phyloP scores from a whole-genome alignment of 1,140 invertebrate genomes.

The Ganaspis sp. region DNA sequence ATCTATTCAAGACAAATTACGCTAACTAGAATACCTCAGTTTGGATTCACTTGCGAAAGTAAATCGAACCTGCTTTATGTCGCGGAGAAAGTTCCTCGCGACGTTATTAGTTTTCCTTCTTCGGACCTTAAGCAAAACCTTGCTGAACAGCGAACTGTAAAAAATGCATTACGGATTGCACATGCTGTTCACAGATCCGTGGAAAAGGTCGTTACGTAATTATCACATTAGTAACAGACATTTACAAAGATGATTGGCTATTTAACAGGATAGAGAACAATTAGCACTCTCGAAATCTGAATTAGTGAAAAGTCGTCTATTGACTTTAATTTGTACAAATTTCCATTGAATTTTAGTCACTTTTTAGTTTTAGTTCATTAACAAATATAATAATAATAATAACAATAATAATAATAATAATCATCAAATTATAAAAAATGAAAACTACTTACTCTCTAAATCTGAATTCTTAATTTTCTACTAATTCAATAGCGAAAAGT shows the following conservation, averaged over 20 bases:
- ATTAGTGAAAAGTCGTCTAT: too few relatives aligned
- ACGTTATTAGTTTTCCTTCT: conserved; percentile 2
- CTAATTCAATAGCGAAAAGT: too few relatives aligned
- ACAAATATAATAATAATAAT: too few relatives aligned
- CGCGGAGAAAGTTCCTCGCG: not conserved
- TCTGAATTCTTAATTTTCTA: too few relatives aligned
- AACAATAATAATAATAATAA: too few relatives aligned
- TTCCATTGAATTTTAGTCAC: too few relatives aligned
- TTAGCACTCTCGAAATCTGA: too few relatives aligned
- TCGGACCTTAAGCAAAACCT: conserved; percentile 9
- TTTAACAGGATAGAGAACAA: not conserved
- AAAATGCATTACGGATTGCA: conserved; percentile 11
- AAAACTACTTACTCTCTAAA: too few relatives aligned
- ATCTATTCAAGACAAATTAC: not conserved
- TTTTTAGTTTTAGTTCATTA: too few relatives aligned
- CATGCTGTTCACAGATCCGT: conserved; percentile 15
- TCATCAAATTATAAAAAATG: too few relatives aligned
- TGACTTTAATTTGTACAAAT: too few relatives aligned
- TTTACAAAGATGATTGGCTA: not conserved
- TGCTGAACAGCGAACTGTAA: conserved; percentile 21
- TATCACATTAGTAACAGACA: not conserved
- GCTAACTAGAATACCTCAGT: not conserved
- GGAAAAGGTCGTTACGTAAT: conserved; percentile 11
- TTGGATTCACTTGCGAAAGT: conserved; percentile 4
- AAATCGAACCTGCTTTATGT: not conserved